phyloP scores from a whole-genome alignment of 2,888 invertebrate genomes.

The Polia nebulosa region DNA sequence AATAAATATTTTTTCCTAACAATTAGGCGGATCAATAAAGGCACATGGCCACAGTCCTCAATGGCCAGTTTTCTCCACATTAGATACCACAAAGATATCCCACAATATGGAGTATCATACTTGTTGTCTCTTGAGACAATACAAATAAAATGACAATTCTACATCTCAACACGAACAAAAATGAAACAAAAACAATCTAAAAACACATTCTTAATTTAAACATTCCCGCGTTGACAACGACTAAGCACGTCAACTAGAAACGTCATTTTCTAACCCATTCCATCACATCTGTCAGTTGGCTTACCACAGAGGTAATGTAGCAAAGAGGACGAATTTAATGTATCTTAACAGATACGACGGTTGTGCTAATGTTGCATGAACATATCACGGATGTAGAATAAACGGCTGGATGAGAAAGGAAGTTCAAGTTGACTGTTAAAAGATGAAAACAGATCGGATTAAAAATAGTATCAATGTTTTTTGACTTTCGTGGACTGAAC shows the following conservation, averaged over 20 bases:
- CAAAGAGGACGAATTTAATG: conserved; percentile 77
- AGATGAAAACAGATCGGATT: conserved; percentile 44
- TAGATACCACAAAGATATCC: too few relatives aligned
- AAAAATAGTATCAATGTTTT: conserved; percentile 47
- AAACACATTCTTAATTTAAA: conserved; percentile 49
- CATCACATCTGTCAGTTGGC: conserved; percentile 58
- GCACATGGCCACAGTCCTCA: too few relatives aligned
- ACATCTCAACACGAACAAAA: too few relatives aligned
- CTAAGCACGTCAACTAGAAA: conserved; percentile 42
- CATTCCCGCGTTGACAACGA: conserved; percentile 35
- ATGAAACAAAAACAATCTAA: conserved; percentile 23
- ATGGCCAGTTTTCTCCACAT: too few relatives aligned
- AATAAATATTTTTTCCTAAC: too few relatives aligned
- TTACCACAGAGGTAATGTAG: conserved; percentile 75
- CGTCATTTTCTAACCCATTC: conserved; percentile 45
- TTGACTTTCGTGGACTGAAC: neutral
- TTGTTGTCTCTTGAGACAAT: too few relatives aligned
- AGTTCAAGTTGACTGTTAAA: conserved; percentile 46
- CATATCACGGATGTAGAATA: conserved; percentile 51
- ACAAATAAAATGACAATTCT: neutral
- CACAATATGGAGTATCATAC: too few relatives aligned
- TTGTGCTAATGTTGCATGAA: conserved; percentile 80
- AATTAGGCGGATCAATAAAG: too few relatives aligned
- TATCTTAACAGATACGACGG: conserved; percentile 68
- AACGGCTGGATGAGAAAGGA: conserved; percentile 43